Evolutionary conservation across 2,888 invertebrate genomes (phyloP).

Genomic region (Caenorhabditis panamensis): DNA sequence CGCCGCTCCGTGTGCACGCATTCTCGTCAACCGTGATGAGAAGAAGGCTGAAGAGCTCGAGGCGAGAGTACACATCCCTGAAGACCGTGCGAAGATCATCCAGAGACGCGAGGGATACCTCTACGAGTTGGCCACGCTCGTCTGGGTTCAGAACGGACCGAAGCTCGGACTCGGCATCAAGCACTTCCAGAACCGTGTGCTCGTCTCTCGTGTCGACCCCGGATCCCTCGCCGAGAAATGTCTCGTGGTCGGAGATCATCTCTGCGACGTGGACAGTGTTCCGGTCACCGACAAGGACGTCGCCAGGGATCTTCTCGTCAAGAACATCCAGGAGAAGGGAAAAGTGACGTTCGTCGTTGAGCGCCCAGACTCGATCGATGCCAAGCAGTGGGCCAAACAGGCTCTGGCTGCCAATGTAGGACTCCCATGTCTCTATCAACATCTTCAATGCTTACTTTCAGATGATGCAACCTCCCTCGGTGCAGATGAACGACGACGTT

Average conservation of each 20-base stretch:
- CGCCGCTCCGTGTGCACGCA: conserved; percentile 69
- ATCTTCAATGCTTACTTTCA: conserved; percentile 7
- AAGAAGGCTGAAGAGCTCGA: conserved; percentile 72
- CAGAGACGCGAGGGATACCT: conserved; percentile 74
- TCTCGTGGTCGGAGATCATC: conserved; percentile 64
- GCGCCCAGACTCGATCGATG: conserved; percentile 67
- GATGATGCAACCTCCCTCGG: conserved; percentile 63
- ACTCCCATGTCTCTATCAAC: too few relatives aligned
- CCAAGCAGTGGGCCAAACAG: conserved; percentile 65
- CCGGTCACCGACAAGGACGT: conserved; percentile 67
- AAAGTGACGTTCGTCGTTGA: conserved; percentile 66
- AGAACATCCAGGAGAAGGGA: conserved; percentile 64
- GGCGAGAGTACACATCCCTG: conserved; percentile 72
- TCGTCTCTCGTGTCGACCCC: conserved; percentile 72
- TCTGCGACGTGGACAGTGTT: conserved; percentile 64
- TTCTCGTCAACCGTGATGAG: conserved; percentile 65
- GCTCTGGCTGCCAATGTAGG: conserved; percentile 57
- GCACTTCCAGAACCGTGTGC: conserved; percentile 77
- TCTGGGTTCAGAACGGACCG: conserved; percentile 71
- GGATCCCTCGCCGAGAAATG: conserved; percentile 69
- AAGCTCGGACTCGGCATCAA: conserved; percentile 77
- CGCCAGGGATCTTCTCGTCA: conserved; percentile 61
- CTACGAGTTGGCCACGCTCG: conserved; percentile 60
- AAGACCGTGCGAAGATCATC: conserved; percentile 74
- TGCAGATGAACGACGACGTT: conserved; percentile 69